Base-by-base conservation (phyloP, 2,113 vertebrate species). In the Pimephales promelas region DNA sequence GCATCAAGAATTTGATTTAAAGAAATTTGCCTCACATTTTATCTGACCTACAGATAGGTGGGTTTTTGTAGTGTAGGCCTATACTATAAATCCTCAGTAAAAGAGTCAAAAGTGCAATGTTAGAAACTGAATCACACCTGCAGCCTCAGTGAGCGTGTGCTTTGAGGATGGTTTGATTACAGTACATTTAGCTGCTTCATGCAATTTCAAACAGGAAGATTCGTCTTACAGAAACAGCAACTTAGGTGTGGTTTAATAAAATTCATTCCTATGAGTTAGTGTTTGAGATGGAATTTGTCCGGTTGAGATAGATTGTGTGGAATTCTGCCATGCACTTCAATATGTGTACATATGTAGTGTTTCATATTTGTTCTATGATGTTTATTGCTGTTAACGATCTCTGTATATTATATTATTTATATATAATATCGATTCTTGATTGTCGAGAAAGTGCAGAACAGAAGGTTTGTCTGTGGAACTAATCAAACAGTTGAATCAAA, bases 151-250 rank as follows among this genome's bases (percentile, higher is more conserved):
- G 40, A 71, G 43, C 5, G 5, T 73, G 40, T 73, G n/a, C 62
- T 73, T 73, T 73, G 71, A 73, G n/a, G 43, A 18, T 49, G 43
- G 7, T 16, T n/a, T 68, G 34, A 54, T 75, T 75, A 74, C 45
- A 54, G 16, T 31, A 0, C 2, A 22, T 40, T 40, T 36, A 11
- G 64, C 64, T 40, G 34, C 34, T 68, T 28, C 34, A 9, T 74
- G 43, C 72, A 52, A 26, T 22, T 31, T 54, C 18, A n/a, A 56
- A 31, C 18, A 36, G 47, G 10, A 77, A 40, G 34, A 40, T 9
- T n/a, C 45, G 56, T 5, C 22, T 18, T 61, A 43, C 34, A 59
- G 22, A 78, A 24, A 61, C 28, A 59, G 22, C 34, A 61, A 28
- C 54, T 43, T 22, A 61, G 9, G 11, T 78, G 36, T 24, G 34